Conservation (phyloP, 2,113 vertebrate species). For the Chloebia gouldiae region DNA sequence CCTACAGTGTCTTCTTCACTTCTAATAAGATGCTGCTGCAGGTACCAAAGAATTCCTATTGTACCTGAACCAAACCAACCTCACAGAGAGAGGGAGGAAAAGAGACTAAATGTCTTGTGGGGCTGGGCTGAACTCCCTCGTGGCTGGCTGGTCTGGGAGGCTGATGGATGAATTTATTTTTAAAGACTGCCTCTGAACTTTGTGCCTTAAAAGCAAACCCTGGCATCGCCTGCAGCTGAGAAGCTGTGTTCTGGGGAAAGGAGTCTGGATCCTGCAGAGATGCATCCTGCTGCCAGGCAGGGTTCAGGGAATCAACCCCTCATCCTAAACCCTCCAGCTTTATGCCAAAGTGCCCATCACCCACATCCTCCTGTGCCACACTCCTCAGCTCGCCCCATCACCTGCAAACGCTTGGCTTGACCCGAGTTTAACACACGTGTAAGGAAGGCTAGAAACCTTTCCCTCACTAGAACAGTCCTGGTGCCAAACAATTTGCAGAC, state of each 20-base stretch:
- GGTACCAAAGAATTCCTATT: neutral
- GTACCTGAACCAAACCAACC: neutral
- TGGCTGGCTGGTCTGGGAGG: neutral
- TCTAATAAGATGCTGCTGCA: neutral
- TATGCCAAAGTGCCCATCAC: neutral
- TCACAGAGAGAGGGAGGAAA: neutral
- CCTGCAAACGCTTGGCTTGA: neutral
- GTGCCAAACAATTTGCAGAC: neutral
- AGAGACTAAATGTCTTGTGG: neutral
- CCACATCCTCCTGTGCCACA: neutral
- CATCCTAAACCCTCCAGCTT: neutral
- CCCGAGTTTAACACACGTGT: neutral
- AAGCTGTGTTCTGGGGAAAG: accelerated
- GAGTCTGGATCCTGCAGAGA: neutral
- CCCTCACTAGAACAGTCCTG: neutral
- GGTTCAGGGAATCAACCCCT: neutral
- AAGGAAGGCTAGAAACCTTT: neutral
- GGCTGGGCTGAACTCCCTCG: neutral
- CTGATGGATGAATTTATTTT: neutral
- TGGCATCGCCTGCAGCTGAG: neutral
- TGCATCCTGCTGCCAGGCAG: accelerated
- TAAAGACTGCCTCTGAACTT: neutral
- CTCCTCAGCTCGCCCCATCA: neutral
- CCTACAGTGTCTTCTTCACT: neutral
- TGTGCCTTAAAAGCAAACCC: neutral